A percentile compares a stretch with the other conserved stretches of the same genome.
phyloP scores from a whole-genome alignment of 92 coral and sea anemone species.

The Phymanthus crucifer region DNA sequence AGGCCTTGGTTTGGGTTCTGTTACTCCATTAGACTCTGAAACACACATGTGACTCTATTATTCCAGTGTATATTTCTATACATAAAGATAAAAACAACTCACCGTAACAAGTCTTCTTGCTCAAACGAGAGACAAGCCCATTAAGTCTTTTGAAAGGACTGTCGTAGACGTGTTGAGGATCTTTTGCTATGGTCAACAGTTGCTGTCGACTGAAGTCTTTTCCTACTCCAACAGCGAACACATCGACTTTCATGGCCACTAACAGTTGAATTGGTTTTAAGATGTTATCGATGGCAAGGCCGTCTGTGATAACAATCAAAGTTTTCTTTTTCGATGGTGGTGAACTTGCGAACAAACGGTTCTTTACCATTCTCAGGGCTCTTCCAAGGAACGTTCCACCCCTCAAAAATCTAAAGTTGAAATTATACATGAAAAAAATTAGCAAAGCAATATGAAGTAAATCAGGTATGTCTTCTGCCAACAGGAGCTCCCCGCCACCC shows the following conservation, averaged over 20 bases:
- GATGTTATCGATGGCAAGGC: conserved; percentile 52
- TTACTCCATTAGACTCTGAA: conserved; percentile 51
- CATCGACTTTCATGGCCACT: conserved; percentile 48
- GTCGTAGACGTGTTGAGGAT: conserved; percentile 68
- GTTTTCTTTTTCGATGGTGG: conserved; percentile 47
- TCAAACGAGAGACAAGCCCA: conserved; percentile 39
- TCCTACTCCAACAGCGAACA: conserved; percentile 63
- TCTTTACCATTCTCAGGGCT: conserved; percentile 41
- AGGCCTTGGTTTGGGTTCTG: conserved; percentile 41
- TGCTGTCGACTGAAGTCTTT: conserved; percentile 38
- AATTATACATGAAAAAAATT: neutral
- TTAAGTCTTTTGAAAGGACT: conserved; percentile 31
- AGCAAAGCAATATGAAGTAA: neutral
- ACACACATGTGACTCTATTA: neutral
- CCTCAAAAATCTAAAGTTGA: conserved; percentile 13
- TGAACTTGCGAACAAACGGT: conserved; percentile 29
- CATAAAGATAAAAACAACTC: neutral
- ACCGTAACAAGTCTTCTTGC: conserved; percentile 70
- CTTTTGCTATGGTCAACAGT: conserved; percentile 60
- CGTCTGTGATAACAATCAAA: conserved; percentile 51
- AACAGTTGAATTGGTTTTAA: conserved; percentile 55
- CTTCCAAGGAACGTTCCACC: conserved; percentile 48
- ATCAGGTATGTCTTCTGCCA: neutral
- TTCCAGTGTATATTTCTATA: neutral
- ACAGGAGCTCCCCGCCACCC: too few relatives aligned